Conservation (phyloP, 1,140 invertebrate genomes). For the Paralvinella palmiformis region DNA sequence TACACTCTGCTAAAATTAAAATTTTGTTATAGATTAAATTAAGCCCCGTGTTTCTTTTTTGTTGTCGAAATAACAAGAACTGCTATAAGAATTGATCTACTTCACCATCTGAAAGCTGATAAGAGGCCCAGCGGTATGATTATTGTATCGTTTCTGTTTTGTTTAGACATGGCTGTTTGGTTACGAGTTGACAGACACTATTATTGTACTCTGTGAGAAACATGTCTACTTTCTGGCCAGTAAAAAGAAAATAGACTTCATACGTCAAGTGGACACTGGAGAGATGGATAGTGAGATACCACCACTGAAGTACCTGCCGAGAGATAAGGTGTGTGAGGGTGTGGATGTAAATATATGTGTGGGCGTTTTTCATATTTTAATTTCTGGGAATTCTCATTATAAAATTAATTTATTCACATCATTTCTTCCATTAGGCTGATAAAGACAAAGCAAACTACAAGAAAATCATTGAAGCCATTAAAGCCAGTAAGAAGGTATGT, state of each 20-base stretch:
- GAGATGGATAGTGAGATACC: conserved; percentile 63
- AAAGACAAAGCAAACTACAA: conserved; percentile 93
- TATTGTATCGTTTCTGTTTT: conserved; percentile 19
- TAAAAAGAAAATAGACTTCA: conserved; percentile 97
- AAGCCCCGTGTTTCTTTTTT: too few species aligned
- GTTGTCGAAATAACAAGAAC: too few species aligned
- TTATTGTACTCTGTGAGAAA: conserved; percentile 82
- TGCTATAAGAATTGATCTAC: too few species aligned
- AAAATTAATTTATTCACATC: not conserved
- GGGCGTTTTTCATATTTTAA: not conserved
- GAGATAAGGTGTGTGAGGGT: conserved; percentile 87
- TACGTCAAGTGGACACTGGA: conserved; percentile 84
- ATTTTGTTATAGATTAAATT: too few species aligned
- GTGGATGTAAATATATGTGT: not conserved
- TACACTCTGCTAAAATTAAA: too few species aligned
- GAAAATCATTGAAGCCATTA: conserved; percentile 78
- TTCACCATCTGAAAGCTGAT: too few species aligned
- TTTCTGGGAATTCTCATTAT: too few species aligned
- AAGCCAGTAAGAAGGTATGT: conserved; percentile 69
- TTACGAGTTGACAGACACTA: conserved; percentile 92
- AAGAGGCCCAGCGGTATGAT: too few species aligned
- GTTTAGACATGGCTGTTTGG: conserved; percentile 92
- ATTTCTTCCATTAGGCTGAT: conserved; percentile 64
- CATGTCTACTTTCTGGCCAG: conserved; percentile 85
- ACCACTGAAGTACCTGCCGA: conserved; percentile 75